Percentiles rank a stretch among this genome's conserved stretches.
Conservation (phyloP, 2,113 vertebrate species). For the Archocentrus centrarchus region DNA sequence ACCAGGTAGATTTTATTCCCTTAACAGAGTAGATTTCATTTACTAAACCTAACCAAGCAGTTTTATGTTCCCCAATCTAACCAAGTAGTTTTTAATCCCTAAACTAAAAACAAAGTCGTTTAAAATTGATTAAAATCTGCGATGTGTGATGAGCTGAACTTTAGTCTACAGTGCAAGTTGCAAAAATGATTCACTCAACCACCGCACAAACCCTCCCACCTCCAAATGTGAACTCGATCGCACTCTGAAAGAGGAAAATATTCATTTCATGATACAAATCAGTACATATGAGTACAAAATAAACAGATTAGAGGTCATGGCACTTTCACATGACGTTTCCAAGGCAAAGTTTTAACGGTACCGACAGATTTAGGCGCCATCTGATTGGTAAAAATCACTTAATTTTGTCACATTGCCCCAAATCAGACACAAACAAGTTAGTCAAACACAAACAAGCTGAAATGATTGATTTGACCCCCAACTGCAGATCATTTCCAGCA, state of each 20-base stretch:
- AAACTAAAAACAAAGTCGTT: neutral
- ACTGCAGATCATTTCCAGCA: conserved; percentile 2
- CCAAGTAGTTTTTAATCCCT: conserved; percentile 7
- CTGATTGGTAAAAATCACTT: neutral
- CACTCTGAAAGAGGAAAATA: neutral
- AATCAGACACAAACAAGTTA: neutral
- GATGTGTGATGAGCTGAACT: neutral
- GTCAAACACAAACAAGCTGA: conserved; percentile 21
- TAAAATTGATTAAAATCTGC: neutral
- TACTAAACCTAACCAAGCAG: neutral
- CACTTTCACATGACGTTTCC: neutral
- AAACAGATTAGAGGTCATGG: neutral
- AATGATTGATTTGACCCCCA: conserved; percentile 47
- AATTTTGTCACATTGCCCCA: neutral
- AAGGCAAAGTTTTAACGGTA: neutral
- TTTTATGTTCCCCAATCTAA: neutral
- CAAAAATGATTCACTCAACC: conserved; percentile 1
- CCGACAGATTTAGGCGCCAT: neutral
- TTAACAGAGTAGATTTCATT: neutral
- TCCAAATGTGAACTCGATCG: neutral
- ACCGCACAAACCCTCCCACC: neutral
- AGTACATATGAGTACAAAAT: neutral
- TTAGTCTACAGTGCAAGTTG: neutral
- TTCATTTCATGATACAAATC: neutral
- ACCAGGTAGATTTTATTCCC: neutral